Evolutionary conservation across 2,113 vertebrate species (phyloP).

Genomic region (Argyrosomus japonicus): DNA sequence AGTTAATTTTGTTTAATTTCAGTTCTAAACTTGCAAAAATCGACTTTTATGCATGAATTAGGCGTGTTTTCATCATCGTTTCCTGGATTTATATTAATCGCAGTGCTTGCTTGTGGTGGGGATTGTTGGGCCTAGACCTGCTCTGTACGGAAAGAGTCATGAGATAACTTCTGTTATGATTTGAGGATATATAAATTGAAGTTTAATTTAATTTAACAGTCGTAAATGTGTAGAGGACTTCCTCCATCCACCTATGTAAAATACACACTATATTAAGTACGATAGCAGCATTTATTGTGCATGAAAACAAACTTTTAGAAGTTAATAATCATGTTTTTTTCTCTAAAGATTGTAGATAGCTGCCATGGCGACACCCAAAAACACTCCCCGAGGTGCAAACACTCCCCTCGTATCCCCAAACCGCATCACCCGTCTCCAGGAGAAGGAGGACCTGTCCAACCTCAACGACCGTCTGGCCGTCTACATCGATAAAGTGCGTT

Average conservation of each 20-base stretch:
- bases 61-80: background rate
- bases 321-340: background rate
- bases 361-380: slow-evolving; percentile 92
- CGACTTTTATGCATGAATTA: background rate
- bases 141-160: too few relatives aligned
- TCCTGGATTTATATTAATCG: background rate
- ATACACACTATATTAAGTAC: background rate
- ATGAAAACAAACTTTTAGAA: background rate
- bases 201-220: slow-evolving; percentile 10
- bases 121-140: too few relatives aligned
- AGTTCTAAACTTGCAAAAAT: background rate
- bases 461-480: slow-evolving; percentile 96
- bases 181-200: too few relatives aligned
- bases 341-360: background rate
- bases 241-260: background rate
- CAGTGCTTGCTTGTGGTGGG: background rate
- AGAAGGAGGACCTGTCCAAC: slow-evolving; percentile 97
- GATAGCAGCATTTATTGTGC: background rate
- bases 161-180: too few relatives aligned
- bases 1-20: background rate
- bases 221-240: background rate
- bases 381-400: slow-evolving; percentile 81
- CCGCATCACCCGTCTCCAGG: slow-evolving; percentile 97
- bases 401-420: slow-evolving; percentile 86
- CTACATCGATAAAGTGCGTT: slow-evolving; percentile 98